Conservation (phyloP, 1,140 invertebrate species). For the Pseudachorutes palmiensis region DNA sequence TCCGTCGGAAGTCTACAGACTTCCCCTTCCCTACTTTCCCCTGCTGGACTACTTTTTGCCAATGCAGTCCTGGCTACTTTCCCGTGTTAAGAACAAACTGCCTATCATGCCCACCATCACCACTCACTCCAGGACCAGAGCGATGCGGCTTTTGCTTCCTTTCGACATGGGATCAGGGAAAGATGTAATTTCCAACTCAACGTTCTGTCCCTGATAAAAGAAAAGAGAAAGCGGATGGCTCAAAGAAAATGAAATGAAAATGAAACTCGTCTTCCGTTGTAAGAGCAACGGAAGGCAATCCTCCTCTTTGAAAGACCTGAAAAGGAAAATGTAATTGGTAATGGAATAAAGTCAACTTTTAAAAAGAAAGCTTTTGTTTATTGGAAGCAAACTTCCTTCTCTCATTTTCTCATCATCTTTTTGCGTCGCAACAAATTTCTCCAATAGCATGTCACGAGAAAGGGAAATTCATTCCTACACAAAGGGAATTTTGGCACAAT, state of each 20-base stretch:
- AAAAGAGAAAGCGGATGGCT: slow-evolving; percentile 1
- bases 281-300: not conserved
- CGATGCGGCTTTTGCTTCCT: slow-evolving; percentile 4
- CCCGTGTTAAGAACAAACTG: too few species aligned
- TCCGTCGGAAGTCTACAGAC: slow-evolving; percentile 14
- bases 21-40: not conserved
- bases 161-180: not conserved
- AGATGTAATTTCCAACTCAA: slow-evolving; percentile 2
- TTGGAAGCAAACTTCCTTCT: too few species aligned
- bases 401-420: too few species aligned
- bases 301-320: not conserved
- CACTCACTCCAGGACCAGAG: not conserved
- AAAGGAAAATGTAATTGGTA: not conserved
- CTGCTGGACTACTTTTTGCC: not conserved
- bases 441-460: too few species aligned
- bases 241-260: slow-evolving; percentile 10
- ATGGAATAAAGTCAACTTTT: not conserved
- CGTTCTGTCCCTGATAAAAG: slow-evolving; percentile 6
- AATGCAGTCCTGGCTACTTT: not conserved
- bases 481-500: too few species aligned
- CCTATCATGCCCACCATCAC: too few species aligned
- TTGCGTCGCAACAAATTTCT: too few species aligned
- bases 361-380: not conserved
- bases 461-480: too few species aligned
- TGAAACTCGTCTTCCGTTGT: not conserved